These are phyloP conservation scores for Amphibalanus amphitrite DNA, from an alignment of 1,140 invertebrate species.

Conservation along the genomic window DNA sequence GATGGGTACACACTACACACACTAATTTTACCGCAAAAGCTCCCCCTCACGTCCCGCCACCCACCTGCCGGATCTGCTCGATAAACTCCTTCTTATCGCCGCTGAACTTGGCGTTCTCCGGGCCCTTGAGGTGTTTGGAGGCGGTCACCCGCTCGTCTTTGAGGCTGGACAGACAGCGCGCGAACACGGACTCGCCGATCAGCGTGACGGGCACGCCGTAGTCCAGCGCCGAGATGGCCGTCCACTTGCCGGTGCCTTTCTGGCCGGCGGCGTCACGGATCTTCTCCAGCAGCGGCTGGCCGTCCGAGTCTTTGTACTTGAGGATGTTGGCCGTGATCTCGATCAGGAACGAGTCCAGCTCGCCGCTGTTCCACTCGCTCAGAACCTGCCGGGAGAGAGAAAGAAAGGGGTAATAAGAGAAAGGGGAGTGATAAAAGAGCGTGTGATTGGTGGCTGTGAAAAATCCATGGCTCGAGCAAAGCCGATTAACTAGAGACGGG, in stretches of 20 bases:
- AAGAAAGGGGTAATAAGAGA: too few relatives aligned
- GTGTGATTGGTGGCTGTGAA: too few relatives aligned
- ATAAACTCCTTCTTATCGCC: slow-evolving; percentile 67
- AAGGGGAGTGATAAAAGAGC: too few relatives aligned
- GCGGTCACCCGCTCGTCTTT: slow-evolving; percentile 66
- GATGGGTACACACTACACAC: too few relatives aligned
- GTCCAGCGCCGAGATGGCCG: slow-evolving; percentile 85
- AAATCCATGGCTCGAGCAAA: too few relatives aligned
- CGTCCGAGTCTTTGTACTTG: slow-evolving; percentile 75
- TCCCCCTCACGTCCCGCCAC: not conserved
- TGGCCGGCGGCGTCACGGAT: slow-evolving; percentile 93
- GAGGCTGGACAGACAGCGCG: slow-evolving; percentile 79
- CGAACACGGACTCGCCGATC: slow-evolving; percentile 95
- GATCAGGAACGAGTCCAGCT: slow-evolving; percentile 93
- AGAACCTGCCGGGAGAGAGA: slow-evolving; percentile 39
- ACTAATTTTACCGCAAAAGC: too few relatives aligned
- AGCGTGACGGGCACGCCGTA: slow-evolving; percentile 94
- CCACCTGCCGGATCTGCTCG: slow-evolving; percentile 45
- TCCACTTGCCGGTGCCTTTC: slow-evolving; percentile 99
- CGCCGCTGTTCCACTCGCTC: slow-evolving; percentile 88
- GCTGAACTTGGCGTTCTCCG: slow-evolving; percentile 33
- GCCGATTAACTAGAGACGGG: not conserved
- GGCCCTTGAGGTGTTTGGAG: slow-evolving; percentile 54
- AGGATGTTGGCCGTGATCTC: slow-evolving; percentile 96
- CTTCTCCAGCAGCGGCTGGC: slow-evolving; percentile 64